These are phyloP conservation scores for Cromileptes altivelis DNA, from an alignment of 2,113 vertebrate species.

Conservation along the genomic window DNA sequence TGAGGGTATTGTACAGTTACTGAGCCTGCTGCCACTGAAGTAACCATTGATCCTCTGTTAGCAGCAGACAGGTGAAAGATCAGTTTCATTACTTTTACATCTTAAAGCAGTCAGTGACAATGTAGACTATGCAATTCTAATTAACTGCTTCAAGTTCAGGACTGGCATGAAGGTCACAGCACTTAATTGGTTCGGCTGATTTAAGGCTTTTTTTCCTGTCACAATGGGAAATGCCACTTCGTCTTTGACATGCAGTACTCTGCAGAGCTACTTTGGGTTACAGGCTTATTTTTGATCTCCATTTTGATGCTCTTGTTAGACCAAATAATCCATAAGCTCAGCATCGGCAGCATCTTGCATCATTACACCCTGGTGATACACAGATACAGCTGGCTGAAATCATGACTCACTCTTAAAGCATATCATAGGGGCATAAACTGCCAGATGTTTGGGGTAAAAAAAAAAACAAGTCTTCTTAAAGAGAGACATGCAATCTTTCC, in stretches of 20 bases:
- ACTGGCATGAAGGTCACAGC: conserved; percentile 34
- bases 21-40: conserved; percentile 2
- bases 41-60: conserved; percentile 25
- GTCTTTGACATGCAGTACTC: background rate
- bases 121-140: conserved; percentile 21
- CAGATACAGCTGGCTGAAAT: conserved; percentile 1
- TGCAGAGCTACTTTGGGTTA: background rate
- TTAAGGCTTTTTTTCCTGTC: conserved; percentile 21
- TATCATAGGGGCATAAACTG: background rate
- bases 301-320: background rate
- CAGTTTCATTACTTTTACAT: conserved; percentile 55
- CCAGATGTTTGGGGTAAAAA: background rate
- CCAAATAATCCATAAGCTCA: conserved; percentile 11
- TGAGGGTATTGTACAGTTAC: background rate
- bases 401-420: background rate
- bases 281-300: conserved; percentile 5
- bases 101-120: conserved; percentile 18
- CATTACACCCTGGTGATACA: background rate
- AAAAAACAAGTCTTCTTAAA: background rate
- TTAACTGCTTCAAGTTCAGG: conserved; percentile 27
- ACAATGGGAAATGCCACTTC: conserved; percentile 15
- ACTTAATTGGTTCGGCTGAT: conserved; percentile 34
- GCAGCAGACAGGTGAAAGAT: conserved; percentile 37
- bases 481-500: background rate
- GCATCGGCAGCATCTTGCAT: background rate